Percentiles rank a stretch among this genome's conserved stretches.
Conservation (phyloP, 2,888 invertebrate species). For the Drepanosiphum platanoidis region DNA sequence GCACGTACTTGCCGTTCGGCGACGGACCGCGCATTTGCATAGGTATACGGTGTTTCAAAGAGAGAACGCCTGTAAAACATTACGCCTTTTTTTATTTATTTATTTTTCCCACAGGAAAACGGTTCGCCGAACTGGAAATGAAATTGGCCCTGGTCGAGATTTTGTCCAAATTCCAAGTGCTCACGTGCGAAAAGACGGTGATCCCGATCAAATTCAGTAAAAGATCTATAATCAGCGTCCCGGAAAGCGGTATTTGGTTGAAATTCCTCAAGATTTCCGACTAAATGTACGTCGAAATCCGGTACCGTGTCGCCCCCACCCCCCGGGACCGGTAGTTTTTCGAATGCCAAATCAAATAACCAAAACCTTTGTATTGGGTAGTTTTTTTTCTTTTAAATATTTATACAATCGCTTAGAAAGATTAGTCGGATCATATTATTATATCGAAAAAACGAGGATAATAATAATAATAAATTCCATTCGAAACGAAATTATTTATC, state of each 20-base stretch:
- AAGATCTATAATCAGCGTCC: not conserved
- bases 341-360: too few species aligned
- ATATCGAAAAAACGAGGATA: too few species aligned
- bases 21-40: slow-evolving; percentile 68
- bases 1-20: slow-evolving; percentile 67
- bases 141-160: slow-evolving; percentile 71
- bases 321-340: too few species aligned
- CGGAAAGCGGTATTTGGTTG: slow-evolving; percentile 46
- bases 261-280: slow-evolving; percentile 46
- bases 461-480: too few species aligned
- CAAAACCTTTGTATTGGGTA: too few species aligned
- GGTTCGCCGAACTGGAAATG: slow-evolving; percentile 67
- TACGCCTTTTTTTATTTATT: slow-evolving; percentile 64
- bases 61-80: not conserved
- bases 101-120: slow-evolving; percentile 38
- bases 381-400: too few species aligned
- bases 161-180: slow-evolving; percentile 66
- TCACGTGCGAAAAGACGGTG: slow-evolving; percentile 62
- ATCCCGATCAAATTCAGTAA: slow-evolving; percentile 56
- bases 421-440: too few species aligned
- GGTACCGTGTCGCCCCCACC: too few species aligned
- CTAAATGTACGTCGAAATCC: too few species aligned
- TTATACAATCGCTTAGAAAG: too few species aligned
- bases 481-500: too few species aligned
- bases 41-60: slow-evolving; percentile 9